Evolutionary conservation across 2,888 invertebrate species (phyloP).

Genomic region (Cancer borealis): DNA sequence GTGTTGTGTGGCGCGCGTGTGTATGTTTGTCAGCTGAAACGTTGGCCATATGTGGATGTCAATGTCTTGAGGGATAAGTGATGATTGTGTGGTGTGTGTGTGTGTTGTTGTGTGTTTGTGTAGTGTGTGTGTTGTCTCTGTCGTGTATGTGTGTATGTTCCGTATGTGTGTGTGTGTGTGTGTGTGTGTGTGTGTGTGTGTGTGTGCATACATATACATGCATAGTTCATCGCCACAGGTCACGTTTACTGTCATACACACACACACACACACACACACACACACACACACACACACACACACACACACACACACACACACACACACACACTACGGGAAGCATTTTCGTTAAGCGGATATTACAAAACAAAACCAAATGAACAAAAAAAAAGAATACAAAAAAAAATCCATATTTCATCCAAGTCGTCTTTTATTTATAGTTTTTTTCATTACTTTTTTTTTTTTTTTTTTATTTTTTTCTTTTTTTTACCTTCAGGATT

Average conservation of each 20-base stretch:
- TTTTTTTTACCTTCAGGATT: neutral
- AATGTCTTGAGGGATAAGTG: neutral
- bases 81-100: slow-evolving; percentile 3
- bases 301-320: too few relatives aligned
- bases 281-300: too few relatives aligned
- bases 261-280: too few relatives aligned
- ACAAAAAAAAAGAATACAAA: too few relatives aligned
- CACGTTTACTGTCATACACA: neutral
- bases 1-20: too few relatives aligned
- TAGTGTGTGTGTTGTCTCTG: neutral
- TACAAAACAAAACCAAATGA: neutral
- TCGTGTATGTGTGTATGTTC: neutral
- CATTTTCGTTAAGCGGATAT: too few relatives aligned
- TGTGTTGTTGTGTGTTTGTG: neutral
- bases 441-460: too few relatives aligned
- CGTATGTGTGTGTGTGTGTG: neutral
- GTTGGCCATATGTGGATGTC: too few relatives aligned
- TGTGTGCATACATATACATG: neutral
- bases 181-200: slow-evolving; percentile 9
- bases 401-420: too few relatives aligned
- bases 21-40: too few relatives aligned
- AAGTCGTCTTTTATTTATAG: too few relatives aligned
- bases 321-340: neutral
- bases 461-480: too few relatives aligned
- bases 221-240: neutral